Percentiles rank a stretch among this genome's conserved stretches.
phyloP scores from a whole-genome alignment of 2,113 vertebrate species.

The Microtus richardsoni region DNA sequence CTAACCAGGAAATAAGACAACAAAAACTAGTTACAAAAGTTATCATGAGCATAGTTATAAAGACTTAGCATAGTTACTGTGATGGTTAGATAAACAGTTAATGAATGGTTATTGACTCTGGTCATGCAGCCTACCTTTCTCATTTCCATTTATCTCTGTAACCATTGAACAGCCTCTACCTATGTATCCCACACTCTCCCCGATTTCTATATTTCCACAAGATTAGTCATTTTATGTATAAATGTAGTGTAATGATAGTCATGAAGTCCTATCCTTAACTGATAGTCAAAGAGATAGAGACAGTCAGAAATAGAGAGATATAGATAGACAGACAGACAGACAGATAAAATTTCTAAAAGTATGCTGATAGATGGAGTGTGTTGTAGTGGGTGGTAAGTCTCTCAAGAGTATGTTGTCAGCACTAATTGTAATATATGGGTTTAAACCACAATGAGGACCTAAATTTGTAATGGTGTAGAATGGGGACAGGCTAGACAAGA shows the following conservation, averaged over 20 bases:
- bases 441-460: background rate
- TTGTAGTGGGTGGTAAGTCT: background rate
- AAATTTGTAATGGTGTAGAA: background rate
- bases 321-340: background rate
- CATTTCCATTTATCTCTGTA: background rate
- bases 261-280: background rate
- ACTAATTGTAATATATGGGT: background rate
- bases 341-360: background rate
- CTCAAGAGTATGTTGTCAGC: background rate
- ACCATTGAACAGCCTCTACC: background rate
- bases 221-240: no score
- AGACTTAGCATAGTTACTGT: background rate
- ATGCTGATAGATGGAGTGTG: background rate
- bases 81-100: background rate
- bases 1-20: background rate
- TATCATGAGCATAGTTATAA: background rate
- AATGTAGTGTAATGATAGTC: background rate
- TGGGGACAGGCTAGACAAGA: background rate
- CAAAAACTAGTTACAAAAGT: background rate
- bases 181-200: background rate
- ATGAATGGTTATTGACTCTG: background rate
- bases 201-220: background rate
- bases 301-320: background rate
- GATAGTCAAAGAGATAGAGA: background rate
- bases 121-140: background rate